Conservation (phyloP, 2,797 vertebrate species). For the Pantherophis alleghaniensis region DNA sequence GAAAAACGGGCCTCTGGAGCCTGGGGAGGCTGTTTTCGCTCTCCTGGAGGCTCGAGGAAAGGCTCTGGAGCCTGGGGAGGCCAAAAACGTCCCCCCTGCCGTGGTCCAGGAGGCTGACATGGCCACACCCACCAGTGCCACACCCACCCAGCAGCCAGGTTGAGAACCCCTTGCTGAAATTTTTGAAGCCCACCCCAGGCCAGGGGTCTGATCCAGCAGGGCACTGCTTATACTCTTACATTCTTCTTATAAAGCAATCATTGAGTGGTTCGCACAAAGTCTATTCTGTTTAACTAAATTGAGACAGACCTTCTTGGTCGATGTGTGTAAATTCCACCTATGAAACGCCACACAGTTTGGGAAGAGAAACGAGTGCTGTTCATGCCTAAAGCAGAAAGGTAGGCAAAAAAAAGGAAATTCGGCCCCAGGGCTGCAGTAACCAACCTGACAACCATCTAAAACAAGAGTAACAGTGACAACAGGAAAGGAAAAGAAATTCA, state of each 20-base stretch:
- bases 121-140: too few species aligned
- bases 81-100: too few species aligned
- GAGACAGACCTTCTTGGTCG: not conserved
- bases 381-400: not conserved
- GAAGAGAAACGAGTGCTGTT: not conserved
- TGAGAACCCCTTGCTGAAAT: too few species aligned
- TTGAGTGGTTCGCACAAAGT: not conserved
- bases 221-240: not conserved
- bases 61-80: too few species aligned
- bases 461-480: not conserved
- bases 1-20: too few species aligned
- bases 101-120: too few species aligned
- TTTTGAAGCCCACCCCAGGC: too few species aligned
- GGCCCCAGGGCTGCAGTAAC: slow-evolving; percentile 23
- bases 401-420: not conserved
- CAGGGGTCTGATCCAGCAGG: not conserved
- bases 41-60: too few species aligned
- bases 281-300: not conserved
- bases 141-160: too few species aligned
- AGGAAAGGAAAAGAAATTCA: not conserved
- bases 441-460: slow-evolving; percentile 22
- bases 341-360: not conserved
- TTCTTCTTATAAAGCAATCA: not conserved
- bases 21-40: too few species aligned
- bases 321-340: not conserved